These are phyloP conservation scores for Passer montanus DNA, from an alignment of 2,113 vertebrate genomes.

Conservation along the genomic window DNA sequence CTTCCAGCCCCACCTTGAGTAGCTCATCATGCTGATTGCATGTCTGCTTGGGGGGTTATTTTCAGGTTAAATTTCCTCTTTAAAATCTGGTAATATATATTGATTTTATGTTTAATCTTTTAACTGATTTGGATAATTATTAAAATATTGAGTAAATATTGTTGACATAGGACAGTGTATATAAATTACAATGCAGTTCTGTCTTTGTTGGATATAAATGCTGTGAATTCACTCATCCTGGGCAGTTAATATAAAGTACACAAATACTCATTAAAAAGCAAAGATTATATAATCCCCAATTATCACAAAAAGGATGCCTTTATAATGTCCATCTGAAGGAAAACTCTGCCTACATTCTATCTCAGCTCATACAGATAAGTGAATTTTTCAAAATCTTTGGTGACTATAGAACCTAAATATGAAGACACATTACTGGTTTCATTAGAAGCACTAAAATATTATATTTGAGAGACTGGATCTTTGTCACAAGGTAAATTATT, in stretches of 20 bases:
- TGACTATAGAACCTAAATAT: not conserved
- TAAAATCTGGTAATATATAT: not conserved
- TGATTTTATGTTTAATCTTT: not conserved
- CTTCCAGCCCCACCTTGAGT: not conserved
- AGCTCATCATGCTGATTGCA: not conserved
- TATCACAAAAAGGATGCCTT: not conserved
- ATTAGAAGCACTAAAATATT: not conserved
- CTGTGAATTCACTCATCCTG: not conserved
- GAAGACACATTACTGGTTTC: not conserved
- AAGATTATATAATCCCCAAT: not conserved
- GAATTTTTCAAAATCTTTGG: not conserved
- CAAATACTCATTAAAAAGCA: not conserved
- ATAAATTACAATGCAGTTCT: not conserved
- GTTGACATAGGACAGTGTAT: not conserved
- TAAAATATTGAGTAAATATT: not conserved
- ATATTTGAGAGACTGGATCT: not conserved
- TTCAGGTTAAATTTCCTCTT: not conserved
- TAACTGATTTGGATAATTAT: not conserved
- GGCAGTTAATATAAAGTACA: not conserved
- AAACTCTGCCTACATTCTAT: not conserved
- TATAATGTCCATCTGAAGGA: not conserved
- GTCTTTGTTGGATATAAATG: not conserved
- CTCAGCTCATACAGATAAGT: not conserved
- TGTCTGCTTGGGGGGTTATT: not conserved
- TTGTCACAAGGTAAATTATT: conserved; percentile 29